Evolutionary conservation across 2,113 vertebrate species (phyloP).

Genomic region (Psophia crepitans): DNA sequence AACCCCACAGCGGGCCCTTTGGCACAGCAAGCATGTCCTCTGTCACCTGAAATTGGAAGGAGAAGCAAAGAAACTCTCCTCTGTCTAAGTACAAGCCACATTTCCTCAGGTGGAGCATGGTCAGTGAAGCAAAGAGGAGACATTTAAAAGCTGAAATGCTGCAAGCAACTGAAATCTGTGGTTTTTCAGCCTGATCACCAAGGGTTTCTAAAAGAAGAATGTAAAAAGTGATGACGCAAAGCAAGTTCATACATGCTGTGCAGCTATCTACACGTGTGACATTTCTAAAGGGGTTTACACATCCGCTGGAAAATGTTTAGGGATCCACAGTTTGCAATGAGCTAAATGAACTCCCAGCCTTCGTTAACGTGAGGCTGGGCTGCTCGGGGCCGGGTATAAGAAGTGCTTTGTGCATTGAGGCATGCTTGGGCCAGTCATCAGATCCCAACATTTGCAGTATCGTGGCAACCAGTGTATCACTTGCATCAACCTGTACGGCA

Average conservation of each 20-base stretch:
- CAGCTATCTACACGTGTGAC: background rate
- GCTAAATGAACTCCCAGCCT: background rate
- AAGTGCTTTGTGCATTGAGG: conserved; percentile 1
- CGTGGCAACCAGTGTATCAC: background rate
- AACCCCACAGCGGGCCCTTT: too few relatives aligned
- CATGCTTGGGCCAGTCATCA: background rate
- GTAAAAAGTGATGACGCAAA: conserved; percentile 3
- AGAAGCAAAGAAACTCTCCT: background rate
- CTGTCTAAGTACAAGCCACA: background rate
- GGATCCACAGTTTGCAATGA: background rate
- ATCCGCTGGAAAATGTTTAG: background rate
- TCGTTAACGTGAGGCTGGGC: background rate
- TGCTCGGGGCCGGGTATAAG: background rate
- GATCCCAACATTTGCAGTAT: background rate
- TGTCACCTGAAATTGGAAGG: background rate
- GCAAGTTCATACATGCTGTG: accelerated
- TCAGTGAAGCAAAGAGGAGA: background rate
- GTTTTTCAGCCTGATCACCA: background rate
- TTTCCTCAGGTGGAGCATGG: background rate
- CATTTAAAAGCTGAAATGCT: background rate
- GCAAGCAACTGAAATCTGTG: background rate
- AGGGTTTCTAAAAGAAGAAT: background rate
- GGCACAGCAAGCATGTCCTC: background rate
- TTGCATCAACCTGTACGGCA: background rate
- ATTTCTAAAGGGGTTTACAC: background rate